Base-by-base conservation (phyloP, 1,140 invertebrate genomes). In the Scaptomyza graminum region DNA sequence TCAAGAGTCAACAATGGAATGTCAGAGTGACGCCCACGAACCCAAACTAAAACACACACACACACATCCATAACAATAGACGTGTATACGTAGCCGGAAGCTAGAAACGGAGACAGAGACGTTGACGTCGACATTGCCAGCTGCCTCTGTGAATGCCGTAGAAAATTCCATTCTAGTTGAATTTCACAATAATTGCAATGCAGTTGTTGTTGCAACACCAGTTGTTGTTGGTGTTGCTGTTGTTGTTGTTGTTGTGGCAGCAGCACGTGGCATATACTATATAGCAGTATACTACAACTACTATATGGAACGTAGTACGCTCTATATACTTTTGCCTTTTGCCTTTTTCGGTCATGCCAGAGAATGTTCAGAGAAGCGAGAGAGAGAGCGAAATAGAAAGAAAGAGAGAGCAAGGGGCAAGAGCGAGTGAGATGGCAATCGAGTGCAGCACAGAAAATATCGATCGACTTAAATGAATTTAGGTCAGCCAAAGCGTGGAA, bases 381-480 rank as follows among this genome's bases (percentile, higher is more conserved):
- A 34, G 7, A 34, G 31, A 6, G 8, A 62, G 47, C 12, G 16
- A 22, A 11, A 52, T 37, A 25, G 5, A n/a, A 2, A 43, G 6
- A 37, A 11, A 13, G 54, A 12, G n/a, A 41, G 18, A 8, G 52
- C 28, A 49, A 60, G 39, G 34, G 59, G 37, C 37, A 47, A 71
- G 66, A 55, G 54, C 69, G 34, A 34, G 41, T 56, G 49, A 69
- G 59, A 78, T 13, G 51, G 63, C 60, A n/a, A 60, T 37, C 43
- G 52, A 66, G 73, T 75, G 75, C 72, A 75, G 66, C 46, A 47
- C 51, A 47, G 31, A 34, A 73, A 87, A 88, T 83, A 87, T 87
- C 83, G 83, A 87, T 87, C 76, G 83, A 87, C 77, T 89, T 83
- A 88, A 87, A 88, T 88, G 83, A 83, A 88, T 87, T 87, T 87